phyloP scores from a whole-genome alignment of 2,113 vertebrate genomes.

The Garra rufa region DNA sequence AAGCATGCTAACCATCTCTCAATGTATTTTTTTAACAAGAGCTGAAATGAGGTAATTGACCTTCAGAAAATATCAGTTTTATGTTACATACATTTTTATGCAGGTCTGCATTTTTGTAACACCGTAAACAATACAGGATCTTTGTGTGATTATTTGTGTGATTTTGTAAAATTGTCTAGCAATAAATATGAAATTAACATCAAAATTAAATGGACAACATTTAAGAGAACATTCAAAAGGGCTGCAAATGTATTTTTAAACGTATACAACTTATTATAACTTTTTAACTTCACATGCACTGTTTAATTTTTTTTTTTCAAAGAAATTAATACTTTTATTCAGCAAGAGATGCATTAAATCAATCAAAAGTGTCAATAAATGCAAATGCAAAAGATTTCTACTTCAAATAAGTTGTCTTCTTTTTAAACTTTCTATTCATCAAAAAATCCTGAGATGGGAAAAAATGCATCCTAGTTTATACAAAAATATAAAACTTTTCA shows the following conservation, averaged over 20 bases:
- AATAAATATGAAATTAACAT: not conserved
- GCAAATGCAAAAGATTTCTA: not conserved
- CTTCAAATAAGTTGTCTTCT: too few relatives aligned
- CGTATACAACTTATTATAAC: too few relatives aligned
- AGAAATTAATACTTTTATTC: not conserved
- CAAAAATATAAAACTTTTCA: not conserved
- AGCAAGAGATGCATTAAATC: not conserved
- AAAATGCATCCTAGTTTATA: not conserved
- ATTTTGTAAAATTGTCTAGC: not conserved
- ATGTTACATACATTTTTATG: not conserved
- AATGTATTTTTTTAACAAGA: not conserved
- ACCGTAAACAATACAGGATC: not conserved
- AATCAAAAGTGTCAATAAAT: not conserved
- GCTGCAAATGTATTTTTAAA: too few relatives aligned
- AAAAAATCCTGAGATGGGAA: too few relatives aligned
- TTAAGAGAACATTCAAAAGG: not conserved
- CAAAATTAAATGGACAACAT: not conserved
- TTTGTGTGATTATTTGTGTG: not conserved
- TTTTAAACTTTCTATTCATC: not conserved
- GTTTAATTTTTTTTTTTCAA: not conserved
- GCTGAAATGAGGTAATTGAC: not conserved
- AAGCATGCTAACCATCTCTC: not conserved
- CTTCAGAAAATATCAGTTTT: conserved; percentile 8
- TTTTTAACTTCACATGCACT: not conserved
- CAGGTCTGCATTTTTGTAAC: not conserved